phyloP scores from a whole-genome alignment of 2,888 invertebrate genomes.

The Tipula confusa region DNA sequence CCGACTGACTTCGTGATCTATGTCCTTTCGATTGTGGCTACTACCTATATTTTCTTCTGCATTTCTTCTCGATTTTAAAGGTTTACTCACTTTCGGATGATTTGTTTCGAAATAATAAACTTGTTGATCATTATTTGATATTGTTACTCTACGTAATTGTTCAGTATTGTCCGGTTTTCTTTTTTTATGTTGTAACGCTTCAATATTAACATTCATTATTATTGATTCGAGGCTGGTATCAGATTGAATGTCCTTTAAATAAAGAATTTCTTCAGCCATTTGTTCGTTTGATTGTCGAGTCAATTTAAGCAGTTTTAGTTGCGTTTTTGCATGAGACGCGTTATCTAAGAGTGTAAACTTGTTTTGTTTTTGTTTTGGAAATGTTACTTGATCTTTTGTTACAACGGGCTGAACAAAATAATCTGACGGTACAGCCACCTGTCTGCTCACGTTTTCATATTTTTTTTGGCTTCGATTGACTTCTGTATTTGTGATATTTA shows the following conservation, averaged over 20 bases:
- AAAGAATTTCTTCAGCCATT: not conserved
- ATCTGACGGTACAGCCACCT: not conserved
- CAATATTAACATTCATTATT: not conserved
- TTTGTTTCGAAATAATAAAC: not conserved
- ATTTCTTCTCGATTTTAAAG: not conserved
- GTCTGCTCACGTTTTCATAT: not conserved
- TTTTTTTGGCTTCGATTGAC: not conserved
- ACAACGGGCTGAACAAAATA: not conserved
- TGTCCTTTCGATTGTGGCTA: too few relatives aligned
- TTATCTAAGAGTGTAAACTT: not conserved
- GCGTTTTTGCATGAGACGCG: not conserved
- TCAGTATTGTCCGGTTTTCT: not conserved
- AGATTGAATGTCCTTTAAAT: not conserved
- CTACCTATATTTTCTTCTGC: not conserved
- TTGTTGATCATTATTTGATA: not conserved
- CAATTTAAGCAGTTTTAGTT: not conserved
- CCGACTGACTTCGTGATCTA: too few relatives aligned
- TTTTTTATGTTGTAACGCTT: not conserved
- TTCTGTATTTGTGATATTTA: too few relatives aligned
- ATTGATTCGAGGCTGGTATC: not conserved
- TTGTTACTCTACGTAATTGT: not conserved
- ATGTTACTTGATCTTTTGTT: not conserved
- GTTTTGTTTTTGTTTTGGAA: not conserved
- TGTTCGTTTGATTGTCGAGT: not conserved
- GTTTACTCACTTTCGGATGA: not conserved